These are phyloP conservation scores for Pelodytes ibericus DNA, from an alignment of 2,797 vertebrate genomes.

Conservation along the genomic window DNA sequence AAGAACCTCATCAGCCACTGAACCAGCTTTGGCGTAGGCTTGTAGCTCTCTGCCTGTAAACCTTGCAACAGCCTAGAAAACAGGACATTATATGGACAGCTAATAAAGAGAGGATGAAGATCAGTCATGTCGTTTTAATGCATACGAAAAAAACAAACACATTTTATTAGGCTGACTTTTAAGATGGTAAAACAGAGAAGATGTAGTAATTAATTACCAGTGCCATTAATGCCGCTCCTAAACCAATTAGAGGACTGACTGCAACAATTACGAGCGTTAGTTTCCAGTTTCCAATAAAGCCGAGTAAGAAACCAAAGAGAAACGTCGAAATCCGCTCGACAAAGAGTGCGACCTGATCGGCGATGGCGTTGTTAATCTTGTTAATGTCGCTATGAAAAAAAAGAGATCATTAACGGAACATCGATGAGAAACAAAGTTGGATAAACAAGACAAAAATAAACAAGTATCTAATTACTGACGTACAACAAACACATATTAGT, in stretches of 20 bases:
- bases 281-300: conserved; percentile 82
- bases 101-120: too few relatives aligned
- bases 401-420: not conserved
- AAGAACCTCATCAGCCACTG: conserved; percentile 79
- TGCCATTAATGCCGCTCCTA: conserved; percentile 77
- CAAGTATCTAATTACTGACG: too few relatives aligned
- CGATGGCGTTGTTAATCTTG: conserved; percentile 80
- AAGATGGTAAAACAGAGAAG: not conserved
- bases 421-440: too few relatives aligned
- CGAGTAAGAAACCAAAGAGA: conserved; percentile 78
- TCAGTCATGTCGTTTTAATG: too few relatives aligned
- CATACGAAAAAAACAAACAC: too few relatives aligned
- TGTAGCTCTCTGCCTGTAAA: conserved; percentile 73
- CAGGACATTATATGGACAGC: not conserved
- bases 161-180: too few relatives aligned
- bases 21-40: conserved; percentile 80
- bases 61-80: conserved; percentile 70
- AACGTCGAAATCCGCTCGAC: conserved; percentile 79
- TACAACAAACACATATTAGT: too few relatives aligned
- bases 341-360: conserved; percentile 79
- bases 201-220: conserved; percentile 66
- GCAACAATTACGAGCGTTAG: conserved; percentile 79
- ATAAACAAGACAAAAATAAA: too few relatives aligned
- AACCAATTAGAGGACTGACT: conserved; percentile 77
- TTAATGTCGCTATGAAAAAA: conserved; percentile 75